phyloP scores from a whole-genome alignment of 2,888 invertebrate species.

The Himalopsyche kuldschensis region DNA sequence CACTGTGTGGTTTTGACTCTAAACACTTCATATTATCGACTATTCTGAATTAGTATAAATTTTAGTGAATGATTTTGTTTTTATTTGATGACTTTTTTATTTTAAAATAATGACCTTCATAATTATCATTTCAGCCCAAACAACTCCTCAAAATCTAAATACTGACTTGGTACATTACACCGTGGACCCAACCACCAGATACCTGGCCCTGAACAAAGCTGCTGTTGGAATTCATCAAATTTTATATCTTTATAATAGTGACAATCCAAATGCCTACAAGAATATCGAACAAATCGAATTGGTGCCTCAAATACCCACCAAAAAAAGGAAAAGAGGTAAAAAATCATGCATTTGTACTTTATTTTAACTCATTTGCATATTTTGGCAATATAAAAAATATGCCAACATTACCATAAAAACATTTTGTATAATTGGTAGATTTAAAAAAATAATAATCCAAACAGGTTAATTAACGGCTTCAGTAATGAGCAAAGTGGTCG shows the following conservation, averaged over 20 bases:
- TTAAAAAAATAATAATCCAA: too few relatives aligned
- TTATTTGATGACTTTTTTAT: background rate
- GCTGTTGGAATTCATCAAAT: constrained; percentile 79
- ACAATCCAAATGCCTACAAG: constrained; percentile 64
- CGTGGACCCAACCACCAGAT: constrained; percentile 79
- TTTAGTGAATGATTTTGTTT: background rate
- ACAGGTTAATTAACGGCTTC: too few relatives aligned
- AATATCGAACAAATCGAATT: constrained; percentile 49
- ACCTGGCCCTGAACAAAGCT: constrained; percentile 78
- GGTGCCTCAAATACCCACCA: constrained; percentile 54
- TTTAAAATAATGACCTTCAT: background rate
- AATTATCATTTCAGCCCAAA: constrained; percentile 73
- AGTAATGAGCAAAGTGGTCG: too few relatives aligned
- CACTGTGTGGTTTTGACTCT: too few relatives aligned
- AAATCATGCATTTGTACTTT: background rate
- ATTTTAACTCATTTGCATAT: background rate
- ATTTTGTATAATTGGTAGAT: too few relatives aligned
- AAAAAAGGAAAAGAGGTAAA: constrained; percentile 30
- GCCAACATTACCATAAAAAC: too few relatives aligned
- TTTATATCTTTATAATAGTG: constrained; percentile 70
- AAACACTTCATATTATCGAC: too few relatives aligned
- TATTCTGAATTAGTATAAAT: background rate
- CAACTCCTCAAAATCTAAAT: constrained; percentile 93
- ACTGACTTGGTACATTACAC: constrained; percentile 87
- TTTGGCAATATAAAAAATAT: too few relatives aligned